Conservation (phyloP, 1,140 invertebrate species). For the Brachionus manjavacas region DNA sequence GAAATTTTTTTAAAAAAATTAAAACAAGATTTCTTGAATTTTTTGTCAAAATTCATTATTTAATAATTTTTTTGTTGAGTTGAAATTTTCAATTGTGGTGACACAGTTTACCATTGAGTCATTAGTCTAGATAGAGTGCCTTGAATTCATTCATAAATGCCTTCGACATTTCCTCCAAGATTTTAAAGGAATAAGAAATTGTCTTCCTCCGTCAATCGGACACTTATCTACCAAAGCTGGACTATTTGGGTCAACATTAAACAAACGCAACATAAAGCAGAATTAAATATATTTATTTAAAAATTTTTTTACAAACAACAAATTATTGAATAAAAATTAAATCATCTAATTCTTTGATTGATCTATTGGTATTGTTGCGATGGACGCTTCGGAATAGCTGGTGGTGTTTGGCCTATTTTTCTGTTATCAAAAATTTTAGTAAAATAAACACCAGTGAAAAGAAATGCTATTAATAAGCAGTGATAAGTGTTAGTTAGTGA, state of each 20-base stretch:
- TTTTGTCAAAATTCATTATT: too few species aligned
- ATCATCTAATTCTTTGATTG: neutral
- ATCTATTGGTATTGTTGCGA: neutral
- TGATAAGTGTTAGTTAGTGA: neutral
- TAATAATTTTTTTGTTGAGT: too few species aligned
- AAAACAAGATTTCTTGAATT: too few species aligned
- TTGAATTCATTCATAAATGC: neutral
- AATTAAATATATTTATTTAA: neutral
- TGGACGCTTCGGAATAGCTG: slow-evolving; percentile 23
- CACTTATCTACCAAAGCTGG: neutral
- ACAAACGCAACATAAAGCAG: neutral
- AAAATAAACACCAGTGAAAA: neutral
- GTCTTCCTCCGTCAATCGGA: too few species aligned
- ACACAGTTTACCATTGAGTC: too few species aligned
- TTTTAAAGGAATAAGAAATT: too few species aligned
- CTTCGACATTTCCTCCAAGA: too few species aligned
- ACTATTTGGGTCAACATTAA: neutral
- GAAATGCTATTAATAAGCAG: neutral
- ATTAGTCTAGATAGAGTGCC: too few species aligned
- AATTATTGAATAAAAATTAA: neutral
- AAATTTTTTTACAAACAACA: neutral
- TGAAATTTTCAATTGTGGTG: too few species aligned
- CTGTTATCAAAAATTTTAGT: neutral
- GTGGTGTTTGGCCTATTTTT: slow-evolving; percentile 22
- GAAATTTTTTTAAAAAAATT: too few species aligned